These are phyloP conservation scores for Glyptemys insculpta DNA, from an alignment of 2,797 vertebrate species.

Conservation along the genomic window DNA sequence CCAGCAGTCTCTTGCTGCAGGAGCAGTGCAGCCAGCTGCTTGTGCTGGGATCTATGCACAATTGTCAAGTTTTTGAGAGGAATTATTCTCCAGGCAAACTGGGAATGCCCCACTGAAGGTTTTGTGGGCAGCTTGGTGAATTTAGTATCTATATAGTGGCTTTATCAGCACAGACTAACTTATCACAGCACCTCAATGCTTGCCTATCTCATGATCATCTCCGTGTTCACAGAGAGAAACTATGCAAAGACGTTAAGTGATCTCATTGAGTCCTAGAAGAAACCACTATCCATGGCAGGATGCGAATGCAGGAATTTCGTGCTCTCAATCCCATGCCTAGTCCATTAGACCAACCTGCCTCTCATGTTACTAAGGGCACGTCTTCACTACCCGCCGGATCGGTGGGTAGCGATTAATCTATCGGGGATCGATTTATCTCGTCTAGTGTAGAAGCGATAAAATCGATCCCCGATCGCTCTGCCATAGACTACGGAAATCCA, in stretches of 20 bases:
- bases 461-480: too few species aligned
- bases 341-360: neutral
- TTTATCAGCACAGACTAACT: neutral
- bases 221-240: neutral
- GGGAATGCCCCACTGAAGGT: neutral
- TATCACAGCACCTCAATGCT: neutral
- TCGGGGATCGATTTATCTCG: too few species aligned
- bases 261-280: neutral
- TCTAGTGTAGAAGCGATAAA: too few species aligned
- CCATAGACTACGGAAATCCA: too few species aligned
- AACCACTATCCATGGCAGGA: neutral
- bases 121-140: neutral
- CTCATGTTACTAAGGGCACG: neutral
- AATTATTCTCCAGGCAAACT: neutral
- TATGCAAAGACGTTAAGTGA: neutral
- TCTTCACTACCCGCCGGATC: too few species aligned
- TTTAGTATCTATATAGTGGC: neutral
- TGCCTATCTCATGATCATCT: neutral
- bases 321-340: neutral
- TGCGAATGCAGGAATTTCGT: accelerated
- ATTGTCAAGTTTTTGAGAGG: neutral
- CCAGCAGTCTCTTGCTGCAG: neutral
- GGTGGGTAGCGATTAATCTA: too few species aligned
- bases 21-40: neutral
- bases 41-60: neutral